Conservation (phyloP, 2,888 invertebrate genomes). For the Parapristionchus giblindavisi region DNA sequence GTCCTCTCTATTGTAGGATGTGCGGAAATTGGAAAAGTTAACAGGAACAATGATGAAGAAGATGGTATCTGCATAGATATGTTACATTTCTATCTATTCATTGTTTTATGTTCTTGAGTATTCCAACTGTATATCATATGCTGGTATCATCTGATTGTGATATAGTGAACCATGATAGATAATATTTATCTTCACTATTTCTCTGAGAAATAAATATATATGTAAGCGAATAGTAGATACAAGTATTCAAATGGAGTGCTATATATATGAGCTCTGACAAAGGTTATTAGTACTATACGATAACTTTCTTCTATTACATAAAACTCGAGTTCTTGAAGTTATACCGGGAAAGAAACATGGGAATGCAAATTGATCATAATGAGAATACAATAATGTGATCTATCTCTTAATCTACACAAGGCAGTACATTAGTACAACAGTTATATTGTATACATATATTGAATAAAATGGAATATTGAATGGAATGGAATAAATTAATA, state of each 20-base stretch:
- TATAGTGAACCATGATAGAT: too few relatives aligned
- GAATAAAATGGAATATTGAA: too few relatives aligned
- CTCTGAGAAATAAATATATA: constrained; percentile 34
- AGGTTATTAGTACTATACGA: too few relatives aligned
- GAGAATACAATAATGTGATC: constrained; percentile 18
- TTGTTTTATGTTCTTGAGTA: neutral
- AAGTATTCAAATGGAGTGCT: too few relatives aligned
- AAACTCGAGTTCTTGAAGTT: constrained; percentile 17
- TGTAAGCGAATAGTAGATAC: constrained; percentile 22
- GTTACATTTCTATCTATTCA: neutral
- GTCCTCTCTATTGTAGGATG: constrained; percentile 46
- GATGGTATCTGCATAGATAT: constrained; percentile 46
- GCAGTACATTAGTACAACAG: too few relatives aligned
- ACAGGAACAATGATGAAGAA: constrained; percentile 55
- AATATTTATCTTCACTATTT: constrained; percentile 28
- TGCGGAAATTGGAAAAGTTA: constrained; percentile 63
- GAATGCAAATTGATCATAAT: neutral
- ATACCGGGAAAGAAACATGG: neutral
- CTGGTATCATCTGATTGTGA: neutral
- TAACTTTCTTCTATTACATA: constrained; percentile 18
- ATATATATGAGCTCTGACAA: too few relatives aligned
- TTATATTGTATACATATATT: too few relatives aligned
- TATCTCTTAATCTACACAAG: too few relatives aligned
- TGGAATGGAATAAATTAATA: constrained; percentile 72
- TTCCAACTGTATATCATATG: constrained; percentile 6